Base-by-base conservation (phyloP, 2,888 invertebrate species). In the Lissocephala sabroskyi region DNA sequence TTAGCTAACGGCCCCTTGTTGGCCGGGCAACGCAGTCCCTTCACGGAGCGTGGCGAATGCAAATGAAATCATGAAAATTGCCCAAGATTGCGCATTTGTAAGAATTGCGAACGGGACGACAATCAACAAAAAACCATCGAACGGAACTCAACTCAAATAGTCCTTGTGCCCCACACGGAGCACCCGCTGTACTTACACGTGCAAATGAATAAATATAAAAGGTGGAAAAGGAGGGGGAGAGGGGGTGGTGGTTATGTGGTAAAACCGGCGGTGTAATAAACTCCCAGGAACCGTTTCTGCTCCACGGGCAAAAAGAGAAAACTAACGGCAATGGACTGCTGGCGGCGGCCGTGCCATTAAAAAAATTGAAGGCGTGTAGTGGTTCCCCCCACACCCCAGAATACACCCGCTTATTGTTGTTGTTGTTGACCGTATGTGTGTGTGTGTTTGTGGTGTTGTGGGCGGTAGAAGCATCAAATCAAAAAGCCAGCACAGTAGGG, bases 401-500 rank as follows among this genome's bases (percentile, higher is more conserved):
- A n/a, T n/a, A n/a, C n/a, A n/a, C n/a, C n/a, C n/a, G n/a, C 9
- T 41, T 7, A 16, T 28, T 45, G 37, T 45, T 30, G 33, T 11
- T 39, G 35, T n/a, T 40, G 26, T 32, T 41, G 10, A 9, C 10
- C 40, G 23, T n/a, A n/a, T 23, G 29, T 23, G 40, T 32, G 26
- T 43, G 9, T 40, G 19, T 19, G 10, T 30, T 37, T 17, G 30
- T 54, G 42, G 43, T 30, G 40, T 35, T 32, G 19, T 47, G 35
- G 49, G 35, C n/a, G n/a, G n/a, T n/a, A n/a, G n/a, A n/a, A 43
- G 49, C 60, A 64, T 55, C 76, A 73, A 73, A 68, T 76, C 68
- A 75, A 67, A 64, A 59, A 50, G 51, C 45, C 59, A 59, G 56
- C 55, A 56, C 55, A 57, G 52, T 47, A 51, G 52, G 41, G 65